Conservation (phyloP, 2,113 vertebrate genomes). For the Neotoma lepida region DNA sequence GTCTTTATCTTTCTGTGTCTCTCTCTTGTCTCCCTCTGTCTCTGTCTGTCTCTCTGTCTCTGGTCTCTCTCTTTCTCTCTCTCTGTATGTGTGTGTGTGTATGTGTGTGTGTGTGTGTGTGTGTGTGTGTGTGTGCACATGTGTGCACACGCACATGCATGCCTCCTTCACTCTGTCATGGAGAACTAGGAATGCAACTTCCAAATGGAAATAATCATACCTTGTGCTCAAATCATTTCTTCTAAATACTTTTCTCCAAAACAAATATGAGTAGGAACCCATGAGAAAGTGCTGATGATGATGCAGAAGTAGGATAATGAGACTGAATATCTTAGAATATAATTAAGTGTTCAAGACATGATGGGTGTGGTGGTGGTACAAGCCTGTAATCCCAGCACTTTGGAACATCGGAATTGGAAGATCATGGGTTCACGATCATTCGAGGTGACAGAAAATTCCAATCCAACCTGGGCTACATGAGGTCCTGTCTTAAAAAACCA, state of each 20-base stretch:
- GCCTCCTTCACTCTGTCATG: not conserved
- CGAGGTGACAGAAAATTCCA: not conserved
- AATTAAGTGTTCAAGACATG: not conserved
- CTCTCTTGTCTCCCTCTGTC: not conserved
- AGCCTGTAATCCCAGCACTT: not conserved
- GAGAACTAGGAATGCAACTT: not conserved
- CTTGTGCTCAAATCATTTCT: not conserved
- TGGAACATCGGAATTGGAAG: not conserved
- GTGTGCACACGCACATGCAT: no score
- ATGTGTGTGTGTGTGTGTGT: no score
- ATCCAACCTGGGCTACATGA: not conserved
- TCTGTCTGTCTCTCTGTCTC: not conserved
- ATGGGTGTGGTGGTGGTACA: no score
- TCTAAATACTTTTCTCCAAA: constrained; percentile 37
- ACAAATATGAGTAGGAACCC: not conserved
- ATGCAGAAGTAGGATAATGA: not conserved
- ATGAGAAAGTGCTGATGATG: not conserved
- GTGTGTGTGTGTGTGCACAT: not conserved
- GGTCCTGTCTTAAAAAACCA: not conserved
- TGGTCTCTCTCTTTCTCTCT: no score
- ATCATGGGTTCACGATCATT: not conserved
- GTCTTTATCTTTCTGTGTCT: not conserved
- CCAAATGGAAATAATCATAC: not conserved
- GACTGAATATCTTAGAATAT: not conserved
- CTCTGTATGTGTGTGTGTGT: no score